Evolutionary conservation across 1,140 invertebrate genomes (phyloP), one percentile per base, ranked within the genome.

Genomic region (Chionoecetes opilio): DNA sequence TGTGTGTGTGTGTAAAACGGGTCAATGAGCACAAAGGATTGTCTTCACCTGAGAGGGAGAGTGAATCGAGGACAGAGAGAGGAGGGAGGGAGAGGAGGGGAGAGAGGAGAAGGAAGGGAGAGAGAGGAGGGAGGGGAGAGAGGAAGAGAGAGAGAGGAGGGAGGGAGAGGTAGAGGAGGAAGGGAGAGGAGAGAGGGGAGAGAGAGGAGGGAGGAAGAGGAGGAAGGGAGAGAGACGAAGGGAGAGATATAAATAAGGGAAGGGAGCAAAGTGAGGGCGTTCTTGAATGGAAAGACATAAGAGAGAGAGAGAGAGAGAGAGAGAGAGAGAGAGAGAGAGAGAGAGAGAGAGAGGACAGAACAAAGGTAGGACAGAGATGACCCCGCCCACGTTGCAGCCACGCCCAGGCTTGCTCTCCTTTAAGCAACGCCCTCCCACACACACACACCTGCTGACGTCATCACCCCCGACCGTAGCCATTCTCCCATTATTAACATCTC

Each of bases 231-330:
- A 46, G 85, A 87, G 85, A 34, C 2, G 32, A 34, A 38, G 85
- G 34, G 37, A 26, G 34, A 29, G 37, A 34, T 5, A 6, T 8
- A 8, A 26, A 26, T 5, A 84, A 34, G 85, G 32, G 29, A n/a
- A 31, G 85, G 29, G 85, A 87, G 21, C n/a, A 26, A 75, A 9
- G 32, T 17, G 85, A 26, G 85, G 34, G 37, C 34, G 85, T 37
- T 37, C 34, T 38, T 35, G 37, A 37, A 87, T 37, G 85, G 85
- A 38, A 37, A 26, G 37, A 87, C n/a, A 32, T 34, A 26, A 87
- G 85, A 87, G 37, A 38, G 38, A 53, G 29, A 90, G 34, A 90
- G 88, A 37, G 38, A 91, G 90, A 91, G 29, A 91, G n/a, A 91
- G 46, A 63, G 41, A 75, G 90, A 63, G 41, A 75, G n/a, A 53